Evolutionary conservation across 2,797 vertebrate species (phyloP).

Genomic region (Nannoperca australis): DNA sequence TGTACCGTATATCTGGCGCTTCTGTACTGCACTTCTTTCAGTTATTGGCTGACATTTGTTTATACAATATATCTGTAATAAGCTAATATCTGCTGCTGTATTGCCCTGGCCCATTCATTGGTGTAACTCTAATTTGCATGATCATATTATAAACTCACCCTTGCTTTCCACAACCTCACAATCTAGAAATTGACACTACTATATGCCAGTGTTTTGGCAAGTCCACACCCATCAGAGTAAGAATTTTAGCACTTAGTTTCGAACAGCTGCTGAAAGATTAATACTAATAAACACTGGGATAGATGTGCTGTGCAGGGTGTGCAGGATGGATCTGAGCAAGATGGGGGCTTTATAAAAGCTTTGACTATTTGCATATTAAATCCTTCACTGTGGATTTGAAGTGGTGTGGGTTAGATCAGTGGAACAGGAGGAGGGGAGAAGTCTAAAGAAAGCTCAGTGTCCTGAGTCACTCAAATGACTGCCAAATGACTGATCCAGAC

Average conservation of each 20-base stretch:
- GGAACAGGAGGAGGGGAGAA: conserved; percentile 1
- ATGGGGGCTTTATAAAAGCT: conserved; percentile 4
- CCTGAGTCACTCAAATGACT: conserved; percentile 12
- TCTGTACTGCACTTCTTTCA: too few species aligned
- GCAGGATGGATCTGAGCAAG: conserved; percentile 4
- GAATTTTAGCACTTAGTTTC: neutral
- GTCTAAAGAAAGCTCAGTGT: neutral
- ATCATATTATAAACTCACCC: neutral
- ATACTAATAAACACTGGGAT: neutral
- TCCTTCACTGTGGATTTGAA: conserved; percentile 16
- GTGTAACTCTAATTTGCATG: neutral
- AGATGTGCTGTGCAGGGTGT: neutral
- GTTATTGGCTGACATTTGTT: neutral
- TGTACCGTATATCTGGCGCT: too few species aligned
- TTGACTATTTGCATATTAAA: conserved; percentile 46
- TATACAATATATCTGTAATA: neutral
- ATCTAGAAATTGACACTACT: neutral
- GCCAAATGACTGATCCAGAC: conserved; percentile 9
- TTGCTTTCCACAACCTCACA: neutral
- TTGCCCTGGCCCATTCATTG: neutral
- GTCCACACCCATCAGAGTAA: neutral
- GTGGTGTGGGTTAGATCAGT: conserved; percentile 19
- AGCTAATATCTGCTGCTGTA: neutral
- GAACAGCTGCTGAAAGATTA: conserved; percentile 7
- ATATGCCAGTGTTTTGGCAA: neutral